phyloP scores from a whole-genome alignment of 2,113 vertebrate species.

The Hyla sarda region DNA sequence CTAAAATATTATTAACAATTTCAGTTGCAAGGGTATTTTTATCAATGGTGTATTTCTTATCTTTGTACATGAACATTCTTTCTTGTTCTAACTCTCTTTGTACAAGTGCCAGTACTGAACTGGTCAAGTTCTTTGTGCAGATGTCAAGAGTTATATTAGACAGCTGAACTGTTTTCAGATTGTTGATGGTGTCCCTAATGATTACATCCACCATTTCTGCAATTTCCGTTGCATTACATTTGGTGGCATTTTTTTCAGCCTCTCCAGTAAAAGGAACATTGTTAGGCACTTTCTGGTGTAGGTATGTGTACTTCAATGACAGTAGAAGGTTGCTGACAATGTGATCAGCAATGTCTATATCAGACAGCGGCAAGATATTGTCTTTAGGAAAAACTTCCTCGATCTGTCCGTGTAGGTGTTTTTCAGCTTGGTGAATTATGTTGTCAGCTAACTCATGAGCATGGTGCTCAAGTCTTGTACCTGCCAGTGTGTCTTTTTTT shows the following conservation, averaged over 20 bases:
- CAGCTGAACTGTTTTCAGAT: not conserved
- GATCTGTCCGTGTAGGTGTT: not conserved
- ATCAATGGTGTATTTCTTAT: not conserved
- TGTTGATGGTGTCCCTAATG: not conserved
- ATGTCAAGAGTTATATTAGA: conserved; percentile 25
- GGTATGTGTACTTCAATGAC: not conserved
- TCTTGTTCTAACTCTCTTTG: not conserved
- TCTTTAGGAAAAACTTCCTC: not conserved
- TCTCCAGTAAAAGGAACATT: not conserved
- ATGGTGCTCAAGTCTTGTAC: not conserved
- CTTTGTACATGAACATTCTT: not conserved
- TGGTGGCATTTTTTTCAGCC: not conserved
- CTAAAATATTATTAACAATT: not conserved
- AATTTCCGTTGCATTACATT: not conserved
- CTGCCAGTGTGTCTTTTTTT: too few relatives aligned
- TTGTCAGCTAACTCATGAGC: not conserved
- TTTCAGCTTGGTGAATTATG: not conserved
- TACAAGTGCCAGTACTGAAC: not conserved
- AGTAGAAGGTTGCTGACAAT: not conserved
- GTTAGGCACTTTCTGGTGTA: too few relatives aligned
- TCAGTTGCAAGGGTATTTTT: not conserved
- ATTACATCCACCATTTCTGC: not conserved
- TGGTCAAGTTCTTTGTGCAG: not conserved
- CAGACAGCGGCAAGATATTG: not conserved
- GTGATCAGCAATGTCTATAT: not conserved